Evolutionary conservation across 2,113 vertebrate species (phyloP).

Genomic region (Ahaetulla prasina): DNA sequence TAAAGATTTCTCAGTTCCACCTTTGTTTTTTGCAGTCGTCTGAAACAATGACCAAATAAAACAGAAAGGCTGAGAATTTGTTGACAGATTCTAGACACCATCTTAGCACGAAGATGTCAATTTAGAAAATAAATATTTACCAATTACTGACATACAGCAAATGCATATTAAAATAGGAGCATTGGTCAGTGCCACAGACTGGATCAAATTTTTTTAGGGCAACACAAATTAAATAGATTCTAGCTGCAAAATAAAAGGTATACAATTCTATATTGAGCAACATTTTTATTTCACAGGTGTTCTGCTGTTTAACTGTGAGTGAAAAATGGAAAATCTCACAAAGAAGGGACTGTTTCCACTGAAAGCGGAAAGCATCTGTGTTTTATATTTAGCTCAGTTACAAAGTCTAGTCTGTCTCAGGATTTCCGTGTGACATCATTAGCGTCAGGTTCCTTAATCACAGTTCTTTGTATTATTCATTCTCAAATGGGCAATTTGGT

Average conservation of each 20-base stretch:
- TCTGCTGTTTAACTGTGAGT: background rate
- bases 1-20: background rate
- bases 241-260: conserved; percentile 35
- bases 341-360: background rate
- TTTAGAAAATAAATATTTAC: conserved; percentile 29
- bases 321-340: background rate
- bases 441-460: background rate
- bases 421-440: background rate
- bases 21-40: background rate
- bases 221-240: conserved; percentile 51
- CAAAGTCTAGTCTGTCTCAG: background rate
- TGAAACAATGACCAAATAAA: background rate
- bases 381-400: background rate
- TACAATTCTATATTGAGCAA: background rate
- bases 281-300: background rate
- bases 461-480: background rate
- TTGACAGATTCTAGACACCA: background rate
- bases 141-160: conserved; percentile 60
- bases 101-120: rapidly evolving
- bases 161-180: conserved; percentile 77
- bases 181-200: conserved; percentile 73
- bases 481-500: background rate
- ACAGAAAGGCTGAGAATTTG: conserved; percentile 31
- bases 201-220: conserved; percentile 68
- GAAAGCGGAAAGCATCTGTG: background rate